Evolutionary conservation across 2,888 invertebrate genomes (phyloP), one percentile per base, ranked within the genome.

Genomic region (Phyllotreta striolata): DNA sequence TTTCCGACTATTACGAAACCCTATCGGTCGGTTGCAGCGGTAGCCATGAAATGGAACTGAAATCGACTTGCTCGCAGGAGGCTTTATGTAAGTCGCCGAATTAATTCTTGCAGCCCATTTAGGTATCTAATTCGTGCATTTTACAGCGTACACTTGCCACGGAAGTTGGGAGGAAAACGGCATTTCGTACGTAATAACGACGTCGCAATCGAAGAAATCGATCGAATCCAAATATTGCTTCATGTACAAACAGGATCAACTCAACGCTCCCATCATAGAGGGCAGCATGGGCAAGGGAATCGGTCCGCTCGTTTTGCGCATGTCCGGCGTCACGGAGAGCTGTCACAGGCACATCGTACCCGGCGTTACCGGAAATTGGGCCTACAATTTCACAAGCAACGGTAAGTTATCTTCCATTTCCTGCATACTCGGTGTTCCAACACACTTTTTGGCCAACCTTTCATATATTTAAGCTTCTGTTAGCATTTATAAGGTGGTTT

Each of bases 111-210:
- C 10, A 44, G 14, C 44, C 44, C 10, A 44, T 12, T 12, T 10
- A 14, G 5, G 44, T n/a, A 13, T 13, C 10, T 49, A n/a, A 44
- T 44, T 44, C 14, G 10, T 13, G 6, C 24, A 34, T 12, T 55
- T 59, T 79, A 0, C 83, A 89, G 90, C 86, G 51, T 91, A 89
- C 81, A 86, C 87, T 0, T 91, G 91, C 78, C 89, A 90, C 77
- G 91, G 91, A 52, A 87, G 87, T 76, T 91, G 91, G 91, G 83
- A 85, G 70, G 88, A 88, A 67, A 86, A 86, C 47, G 84, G 84
- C 24, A 83, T 85, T 7, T 87, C 88, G 69, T 90, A 86, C 80
- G 85, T 91, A 71, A 87, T 91, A 67, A 88, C 90, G n/a, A 88
- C 89, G 3, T 87, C 86, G 0, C 76, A 81, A 43, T 79, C 84